Percentiles rank a stretch among this genome's conserved stretches.
Conservation (phyloP, 1,140 invertebrate genomes). For the Drosophila setifemur region DNA sequence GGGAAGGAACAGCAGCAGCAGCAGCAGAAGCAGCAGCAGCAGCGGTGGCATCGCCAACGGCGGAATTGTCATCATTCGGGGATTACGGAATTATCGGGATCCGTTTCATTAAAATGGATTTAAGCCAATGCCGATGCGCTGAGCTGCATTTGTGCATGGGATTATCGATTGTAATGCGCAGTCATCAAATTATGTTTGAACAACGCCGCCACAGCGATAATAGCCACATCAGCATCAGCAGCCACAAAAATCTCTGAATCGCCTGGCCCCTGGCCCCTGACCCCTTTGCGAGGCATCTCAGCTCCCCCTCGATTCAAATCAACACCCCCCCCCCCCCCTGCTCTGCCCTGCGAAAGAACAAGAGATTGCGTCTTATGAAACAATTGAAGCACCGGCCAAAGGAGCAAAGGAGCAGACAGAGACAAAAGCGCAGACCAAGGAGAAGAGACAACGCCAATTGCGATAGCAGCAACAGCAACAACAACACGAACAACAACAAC, state of each 20-base stretch:
- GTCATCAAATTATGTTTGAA: slow-evolving; percentile 71
- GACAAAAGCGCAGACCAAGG: slow-evolving; percentile 23
- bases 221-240: slow-evolving; percentile 35
- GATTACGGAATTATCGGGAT: slow-evolving; percentile 62
- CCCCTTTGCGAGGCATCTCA: slow-evolving; percentile 11
- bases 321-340: not conserved
- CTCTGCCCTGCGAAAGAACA: not conserved
- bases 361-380: slow-evolving; percentile 66
- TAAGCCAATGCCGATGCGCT: slow-evolving; percentile 67
- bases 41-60: not conserved
- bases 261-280: too few species aligned
- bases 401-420: slow-evolving; percentile 44
- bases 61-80: slow-evolving; percentile 55
- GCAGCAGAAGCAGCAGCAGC: not conserved
- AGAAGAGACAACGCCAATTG: slow-evolving; percentile 12
- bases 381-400: slow-evolving; percentile 68
- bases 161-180: slow-evolving; percentile 79
- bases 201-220: slow-evolving; percentile 39
- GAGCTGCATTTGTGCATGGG: slow-evolving; percentile 75
- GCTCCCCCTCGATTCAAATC: slow-evolving; percentile 19
- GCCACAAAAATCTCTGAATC: slow-evolving; percentile 59
- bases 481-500: slow-evolving; percentile 22
- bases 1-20: slow-evolving; percentile 1
- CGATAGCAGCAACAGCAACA: slow-evolving; percentile 11
- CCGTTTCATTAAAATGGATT: slow-evolving; percentile 75